Percentiles rank a stretch among this genome's conserved stretches.
phyloP scores from a whole-genome alignment of 2,888 invertebrate species.

The Philhelius pedissequus region DNA sequence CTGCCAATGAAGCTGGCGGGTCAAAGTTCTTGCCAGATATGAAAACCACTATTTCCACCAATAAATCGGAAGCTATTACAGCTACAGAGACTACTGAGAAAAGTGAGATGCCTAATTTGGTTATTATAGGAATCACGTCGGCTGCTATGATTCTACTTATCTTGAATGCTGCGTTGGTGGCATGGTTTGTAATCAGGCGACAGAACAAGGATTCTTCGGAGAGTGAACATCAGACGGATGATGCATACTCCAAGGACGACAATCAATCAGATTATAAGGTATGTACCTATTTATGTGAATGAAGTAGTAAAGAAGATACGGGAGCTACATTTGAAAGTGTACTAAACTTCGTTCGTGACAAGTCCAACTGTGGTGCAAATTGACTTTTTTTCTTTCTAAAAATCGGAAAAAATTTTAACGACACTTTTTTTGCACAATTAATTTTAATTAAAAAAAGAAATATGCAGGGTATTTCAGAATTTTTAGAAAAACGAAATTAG shows the following conservation, averaged over 20 bases:
- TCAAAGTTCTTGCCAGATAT: conserved; percentile 76
- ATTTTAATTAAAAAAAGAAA: too few relatives aligned
- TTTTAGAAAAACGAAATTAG: too few relatives aligned
- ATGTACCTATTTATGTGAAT: neutral
- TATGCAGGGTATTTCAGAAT: too few relatives aligned
- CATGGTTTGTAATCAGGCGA: conserved; percentile 76
- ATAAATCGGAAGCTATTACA: conserved; percentile 72
- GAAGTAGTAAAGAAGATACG: too few relatives aligned
- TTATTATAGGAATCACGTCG: conserved; percentile 76
- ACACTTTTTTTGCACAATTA: too few relatives aligned
- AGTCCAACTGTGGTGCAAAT: too few relatives aligned
- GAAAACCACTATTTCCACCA: conserved; percentile 68
- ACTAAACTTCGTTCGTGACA: too few relatives aligned
- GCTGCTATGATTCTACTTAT: conserved; percentile 76
- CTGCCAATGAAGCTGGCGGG: conserved; percentile 76
- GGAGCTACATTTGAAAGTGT: too few relatives aligned
- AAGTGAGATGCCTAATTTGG: conserved; percentile 77
- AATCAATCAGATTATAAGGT: conserved; percentile 77
- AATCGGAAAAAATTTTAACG: too few relatives aligned
- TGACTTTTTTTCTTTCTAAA: too few relatives aligned
- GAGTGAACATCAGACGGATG: conserved; percentile 75
- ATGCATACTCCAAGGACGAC: conserved; percentile 77
- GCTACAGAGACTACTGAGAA: conserved; percentile 75
- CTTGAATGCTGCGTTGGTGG: conserved; percentile 75
- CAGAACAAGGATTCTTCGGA: conserved; percentile 76